Evolutionary conservation across 2,888 invertebrate genomes (phyloP), one percentile per base, ranked within the genome.

Genomic region (Parapristionchus giblindavisi): DNA sequence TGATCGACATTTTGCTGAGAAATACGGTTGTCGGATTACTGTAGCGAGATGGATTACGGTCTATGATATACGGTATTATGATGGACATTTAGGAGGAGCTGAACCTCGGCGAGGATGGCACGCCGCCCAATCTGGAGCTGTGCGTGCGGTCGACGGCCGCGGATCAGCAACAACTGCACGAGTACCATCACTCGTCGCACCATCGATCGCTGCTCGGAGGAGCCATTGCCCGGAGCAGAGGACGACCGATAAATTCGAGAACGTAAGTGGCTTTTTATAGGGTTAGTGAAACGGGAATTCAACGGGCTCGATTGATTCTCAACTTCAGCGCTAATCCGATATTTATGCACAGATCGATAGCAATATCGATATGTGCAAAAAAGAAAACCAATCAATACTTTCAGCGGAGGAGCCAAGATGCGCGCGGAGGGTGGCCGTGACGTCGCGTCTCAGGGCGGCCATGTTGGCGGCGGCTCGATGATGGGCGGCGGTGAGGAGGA

Each of bases 91-190:
- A 63, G 63, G 63, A 63, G 14, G 63, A 63, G 17, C 8, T 63
- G 24, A 27, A 17, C 54, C 6, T 51, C 48, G 32, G 34, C 29
- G 66, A 66, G 27, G 54, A 54, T 8, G 54, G 8, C 24, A 17
- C 54, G n/a, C 70, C 70, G n/a, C 70, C 70, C 24, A 27, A 34
- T 38, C 54, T 70, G n/a, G 70, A 70, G 2, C 24, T 70, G 54
- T 70, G 70, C 27, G 66, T 43, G 0, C 6, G 66, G 4, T 6
- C 29, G 34, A 34, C 32, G 29, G 29, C 11, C 8, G 43, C 32
- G 14, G 66, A 48, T 48, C 21, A 14, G 48, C 48, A 14, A 48
- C 11, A 48, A 21, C 14, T 48, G 21, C 48, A n/a, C n/a, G n/a
- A n/a, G n/a, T n/a, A n/a, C n/a, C n/a, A n/a, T n/a, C n/a, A n/a